Evolutionary conservation across 2,113 vertebrate species (phyloP), one percentile per base, ranked within the genome.

Genomic region (Glaucidium brasilianum): DNA sequence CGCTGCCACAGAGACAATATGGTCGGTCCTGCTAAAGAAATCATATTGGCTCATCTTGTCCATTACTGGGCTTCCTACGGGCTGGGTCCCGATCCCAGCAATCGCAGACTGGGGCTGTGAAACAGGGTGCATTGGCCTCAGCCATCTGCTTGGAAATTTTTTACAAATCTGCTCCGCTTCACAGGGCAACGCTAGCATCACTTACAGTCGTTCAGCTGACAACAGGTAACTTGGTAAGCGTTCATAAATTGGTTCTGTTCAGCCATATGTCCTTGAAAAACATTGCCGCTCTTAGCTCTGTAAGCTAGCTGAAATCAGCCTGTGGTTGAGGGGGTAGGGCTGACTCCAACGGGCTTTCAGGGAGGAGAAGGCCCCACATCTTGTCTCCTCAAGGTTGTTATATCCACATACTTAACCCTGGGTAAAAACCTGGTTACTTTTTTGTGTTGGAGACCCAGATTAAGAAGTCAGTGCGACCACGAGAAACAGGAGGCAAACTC

Each of bases 121-220:
- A 56, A n/a, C 30, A 25, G 71, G 32, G 15, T 72, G 39, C 5
- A 1, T 29, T 27, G 25, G 10, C 53, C 25, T 56, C 64, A n/a
- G 64, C 62, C 23, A 26, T 66, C 64, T 56, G 47, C 80, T 67
- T 55, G 52, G 52, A 49, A n/a, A 49, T 26, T 43, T 29, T 67
- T 37, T 50, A 34, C 29, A 58, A 26, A 19, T 23, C 12, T 0
- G 5, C 88, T 85, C 35, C 45, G 81, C 71, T 77, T 68, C 34
- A 1, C 34, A 29, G 80, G 12, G 32, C 1, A 0, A 26, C 1
- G 2, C 59, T 25, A 19, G 71, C 76, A 56, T 77, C 1, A 1
- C 25, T 45, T 59, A 9, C 13, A 11, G 41, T 11, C 10, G 0
- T 43, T 73, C 11, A 7, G 77, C 88, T 49, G 22, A n/a, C 47